Evolutionary conservation across 1,140 invertebrate species (phyloP).

Genomic region (Lepidurus packardi): DNA sequence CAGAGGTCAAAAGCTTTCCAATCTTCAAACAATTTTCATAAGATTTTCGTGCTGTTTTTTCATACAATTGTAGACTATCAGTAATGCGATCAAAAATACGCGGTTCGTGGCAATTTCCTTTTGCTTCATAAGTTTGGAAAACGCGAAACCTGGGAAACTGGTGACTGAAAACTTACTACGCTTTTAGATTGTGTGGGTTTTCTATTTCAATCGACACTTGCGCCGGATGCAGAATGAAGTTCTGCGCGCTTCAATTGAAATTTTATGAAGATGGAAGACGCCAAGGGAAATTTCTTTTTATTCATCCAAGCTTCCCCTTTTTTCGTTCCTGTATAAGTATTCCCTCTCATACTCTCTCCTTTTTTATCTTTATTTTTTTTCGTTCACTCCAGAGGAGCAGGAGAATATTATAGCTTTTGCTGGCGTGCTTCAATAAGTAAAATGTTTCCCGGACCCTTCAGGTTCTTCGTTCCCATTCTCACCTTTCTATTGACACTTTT

Average conservation of each 20-base stretch:
- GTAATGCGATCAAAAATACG: too few species aligned
- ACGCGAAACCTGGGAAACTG: too few species aligned
- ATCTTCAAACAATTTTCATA: background rate
- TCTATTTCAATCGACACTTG: slow-evolving; percentile 22
- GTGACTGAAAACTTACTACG: background rate
- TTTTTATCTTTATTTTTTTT: background rate
- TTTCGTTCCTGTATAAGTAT: background rate
- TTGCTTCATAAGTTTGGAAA: too few species aligned
- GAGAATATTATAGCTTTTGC: background rate
- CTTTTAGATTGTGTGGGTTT: background rate
- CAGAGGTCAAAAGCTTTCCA: background rate
- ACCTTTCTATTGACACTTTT: background rate
- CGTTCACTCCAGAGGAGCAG: background rate
- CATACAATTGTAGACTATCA: background rate
- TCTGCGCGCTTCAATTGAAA: background rate
- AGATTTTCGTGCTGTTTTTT: background rate
- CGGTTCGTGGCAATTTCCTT: too few species aligned
- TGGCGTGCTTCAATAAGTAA: background rate
- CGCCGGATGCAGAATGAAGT: slow-evolving; percentile 5
- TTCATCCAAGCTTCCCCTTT: background rate
- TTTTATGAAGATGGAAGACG: slow-evolving; percentile 22
- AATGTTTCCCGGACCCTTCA: background rate
- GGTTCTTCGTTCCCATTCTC: background rate
- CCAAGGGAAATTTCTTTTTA: slow-evolving; percentile 19
- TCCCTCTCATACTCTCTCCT: background rate